These are phyloP conservation scores for Monoplex corrugatus DNA, from an alignment of 2,888 invertebrate genomes.

Conservation along the genomic window DNA sequence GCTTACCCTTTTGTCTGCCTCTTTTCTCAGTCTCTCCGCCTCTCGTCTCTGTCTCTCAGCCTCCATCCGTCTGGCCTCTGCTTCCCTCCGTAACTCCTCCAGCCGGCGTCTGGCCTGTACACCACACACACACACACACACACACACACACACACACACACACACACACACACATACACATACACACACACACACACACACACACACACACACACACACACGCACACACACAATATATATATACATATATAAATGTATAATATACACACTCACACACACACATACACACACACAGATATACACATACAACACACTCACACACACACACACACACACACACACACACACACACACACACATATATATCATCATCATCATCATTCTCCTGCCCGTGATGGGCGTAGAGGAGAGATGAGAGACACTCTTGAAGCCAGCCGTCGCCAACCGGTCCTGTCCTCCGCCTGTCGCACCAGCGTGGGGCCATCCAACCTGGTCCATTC, in stretches of 20 bases:
- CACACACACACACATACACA: neutral
- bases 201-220: neutral
- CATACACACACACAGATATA: neutral
- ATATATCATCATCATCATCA: neutral
- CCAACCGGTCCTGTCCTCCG: too few species aligned
- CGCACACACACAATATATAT: neutral
- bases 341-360: constrained; percentile 15
- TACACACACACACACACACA: neutral
- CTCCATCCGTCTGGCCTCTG: constrained; percentile 71
- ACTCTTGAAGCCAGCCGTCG: too few species aligned
- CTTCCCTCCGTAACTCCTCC: constrained; percentile 67
- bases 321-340: neutral
- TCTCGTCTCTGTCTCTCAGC: constrained; percentile 66
- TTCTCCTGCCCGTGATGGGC: too few species aligned
- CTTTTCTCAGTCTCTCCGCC: constrained; percentile 57
- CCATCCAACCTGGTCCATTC: too few species aligned
- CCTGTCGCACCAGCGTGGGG: too few species aligned
- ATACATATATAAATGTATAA: neutral
- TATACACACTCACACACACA: too few species aligned
- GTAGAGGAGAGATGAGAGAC: too few species aligned
- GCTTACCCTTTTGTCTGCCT: constrained; percentile 29
- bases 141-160: neutral
- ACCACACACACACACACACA: neutral
- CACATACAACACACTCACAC: neutral
- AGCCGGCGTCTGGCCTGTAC: constrained; percentile 67